phyloP scores from a whole-genome alignment of 2,888 invertebrate genomes.

The Caenorhabditis sp. region DNA sequence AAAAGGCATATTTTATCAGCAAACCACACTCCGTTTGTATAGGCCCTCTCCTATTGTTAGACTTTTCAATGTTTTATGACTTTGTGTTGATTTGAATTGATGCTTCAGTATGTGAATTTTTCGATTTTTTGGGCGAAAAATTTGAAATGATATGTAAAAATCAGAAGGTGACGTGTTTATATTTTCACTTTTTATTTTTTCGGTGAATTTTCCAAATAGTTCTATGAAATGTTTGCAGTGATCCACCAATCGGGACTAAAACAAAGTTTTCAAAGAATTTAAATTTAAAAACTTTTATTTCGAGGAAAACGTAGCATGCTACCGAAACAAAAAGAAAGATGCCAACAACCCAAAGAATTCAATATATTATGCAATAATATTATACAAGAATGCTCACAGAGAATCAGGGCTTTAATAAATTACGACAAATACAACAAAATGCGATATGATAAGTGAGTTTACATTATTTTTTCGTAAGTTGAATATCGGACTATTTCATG shows the following conservation, averaged over 20 bases:
- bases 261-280: too few relatives aligned
- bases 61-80: conserved; percentile 1
- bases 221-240: too few relatives aligned
- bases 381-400: conserved; percentile 1
- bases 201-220: too few relatives aligned
- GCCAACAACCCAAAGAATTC: not conserved
- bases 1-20: conserved; percentile 2
- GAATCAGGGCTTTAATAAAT: not conserved
- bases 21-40: not conserved
- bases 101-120: too few relatives aligned
- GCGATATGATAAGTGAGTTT: not conserved
- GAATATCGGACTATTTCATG: conserved; percentile 1
- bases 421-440: not conserved
- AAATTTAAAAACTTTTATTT: too few relatives aligned
- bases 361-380: conserved; percentile 7
- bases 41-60: not conserved
- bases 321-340: not conserved
- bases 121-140: too few relatives aligned
- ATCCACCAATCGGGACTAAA: too few relatives aligned
- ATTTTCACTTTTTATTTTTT: not conserved
- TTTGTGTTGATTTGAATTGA: not conserved
- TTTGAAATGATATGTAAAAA: not conserved
- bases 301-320: too few relatives aligned
- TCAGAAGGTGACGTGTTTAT: not conserved
- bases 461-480: too few relatives aligned